Evolutionary conservation across 2,888 invertebrate species (phyloP).

Genomic region (Meiosimyza decipiens): DNA sequence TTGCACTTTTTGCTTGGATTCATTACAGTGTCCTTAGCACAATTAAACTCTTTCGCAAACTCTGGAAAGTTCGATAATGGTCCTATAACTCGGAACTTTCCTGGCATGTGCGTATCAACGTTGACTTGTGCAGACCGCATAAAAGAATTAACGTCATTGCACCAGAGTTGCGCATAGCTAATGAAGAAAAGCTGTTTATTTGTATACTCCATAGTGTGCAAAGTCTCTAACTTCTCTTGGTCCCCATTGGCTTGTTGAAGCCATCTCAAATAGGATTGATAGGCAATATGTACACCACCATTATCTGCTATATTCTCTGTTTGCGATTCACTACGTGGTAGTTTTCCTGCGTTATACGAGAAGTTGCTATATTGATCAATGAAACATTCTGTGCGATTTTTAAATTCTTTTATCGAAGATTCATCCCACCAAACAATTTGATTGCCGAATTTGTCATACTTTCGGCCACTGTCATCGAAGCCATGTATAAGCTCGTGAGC

Average conservation of each 20-base stretch:
- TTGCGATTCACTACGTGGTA: background rate
- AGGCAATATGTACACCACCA: constrained; percentile 42
- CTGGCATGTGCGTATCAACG: constrained; percentile 50
- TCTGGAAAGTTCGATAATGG: constrained; percentile 54
- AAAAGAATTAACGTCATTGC: constrained; percentile 45
- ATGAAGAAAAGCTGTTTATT: constrained; percentile 44
- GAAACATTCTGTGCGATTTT: constrained; percentile 13
- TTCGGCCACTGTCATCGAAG: constrained; percentile 49
- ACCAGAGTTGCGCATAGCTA: constrained; percentile 42
- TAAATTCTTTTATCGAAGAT: background rate
- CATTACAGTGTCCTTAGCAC: constrained; percentile 41
- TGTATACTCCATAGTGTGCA: constrained; percentile 42
- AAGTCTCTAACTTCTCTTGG: constrained; percentile 27
- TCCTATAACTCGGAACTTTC: constrained; percentile 53
- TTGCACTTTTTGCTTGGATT: constrained; percentile 43
- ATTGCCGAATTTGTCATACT: constrained; percentile 43
- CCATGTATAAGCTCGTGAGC: constrained; percentile 55
- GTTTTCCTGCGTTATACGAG: background rate
- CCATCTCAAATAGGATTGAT: constrained; percentile 43
- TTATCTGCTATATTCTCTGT: constrained; percentile 40
- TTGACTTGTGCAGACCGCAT: constrained; percentile 39
- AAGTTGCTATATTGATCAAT: constrained; percentile 29
- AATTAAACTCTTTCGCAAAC: constrained; percentile 44
- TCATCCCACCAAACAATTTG: constrained; percentile 29
- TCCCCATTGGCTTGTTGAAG: background rate